Base-by-base conservation (phyloP, 2,113 vertebrate genomes). In the Meles meles region DNA sequence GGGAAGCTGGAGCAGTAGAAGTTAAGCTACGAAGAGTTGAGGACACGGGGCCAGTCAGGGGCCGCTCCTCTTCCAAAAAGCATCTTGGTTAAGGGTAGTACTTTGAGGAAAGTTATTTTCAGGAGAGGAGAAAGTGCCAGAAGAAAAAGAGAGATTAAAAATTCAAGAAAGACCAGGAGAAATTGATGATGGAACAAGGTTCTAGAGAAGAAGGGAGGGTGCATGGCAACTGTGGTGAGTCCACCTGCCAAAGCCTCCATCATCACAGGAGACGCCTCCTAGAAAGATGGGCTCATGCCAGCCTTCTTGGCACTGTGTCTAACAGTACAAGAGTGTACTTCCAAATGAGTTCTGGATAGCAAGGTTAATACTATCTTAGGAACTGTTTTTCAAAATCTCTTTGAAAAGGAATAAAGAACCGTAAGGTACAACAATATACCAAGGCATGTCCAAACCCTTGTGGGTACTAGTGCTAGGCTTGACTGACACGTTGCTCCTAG, bases 71-170 rank as follows among this genome's bases (percentile, higher is more conserved):
- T 89, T 79, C 52, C 77, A 25, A 20, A 65, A 47, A 15, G 20
- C 27, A 76, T 72, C 59, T 65, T 63, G 52, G 44, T 77, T n/a
- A 90, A 87, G 34, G 34, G 9, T 2, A 86, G 65, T 57, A n/a
- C 31, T 86, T 93, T 79, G 52, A 90, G 37, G 67, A 57, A 79
- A 72, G 87, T 85, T 96, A 90, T 96, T 97, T 97, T 96, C 88
- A 92, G 88, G n/a, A 69, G 57, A 81, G 7, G 47, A 25, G 44
- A 95, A 88, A 63, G 39, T 96, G 69, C 84, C 90, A 90, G 44
- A 67, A 96, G 52, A 57, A 88, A 97, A 77, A 18, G 27, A 57
- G 25, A 92, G n/a, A 71, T 63, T 76, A 90, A 95, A 90, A 87
- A 55, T 47, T 92, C 57, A 92, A 95, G 87, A 92, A 34, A 92